Evolutionary conservation across 2,888 invertebrate species (phyloP).

Genomic region (Saturnia pavonia): DNA sequence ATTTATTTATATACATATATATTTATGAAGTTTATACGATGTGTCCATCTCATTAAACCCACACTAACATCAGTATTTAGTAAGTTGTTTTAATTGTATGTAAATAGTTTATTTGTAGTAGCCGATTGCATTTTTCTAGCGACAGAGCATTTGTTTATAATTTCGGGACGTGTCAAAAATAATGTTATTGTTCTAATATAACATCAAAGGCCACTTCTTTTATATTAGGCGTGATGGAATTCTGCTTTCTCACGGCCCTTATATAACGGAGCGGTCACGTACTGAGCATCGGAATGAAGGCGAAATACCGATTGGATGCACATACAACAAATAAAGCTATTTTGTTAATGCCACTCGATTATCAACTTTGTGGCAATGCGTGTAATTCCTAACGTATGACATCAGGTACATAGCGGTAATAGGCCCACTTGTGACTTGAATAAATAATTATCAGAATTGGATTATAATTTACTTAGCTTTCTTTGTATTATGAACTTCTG

Average conservation of each 20-base stretch:
- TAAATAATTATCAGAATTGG: conserved; percentile 41
- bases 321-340: conserved; percentile 24
- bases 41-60: not conserved
- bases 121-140: not conserved
- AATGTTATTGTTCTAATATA: conserved; percentile 21
- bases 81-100: not conserved
- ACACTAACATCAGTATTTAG: not conserved
- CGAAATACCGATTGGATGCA: conserved; percentile 53
- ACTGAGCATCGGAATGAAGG: conserved; percentile 55
- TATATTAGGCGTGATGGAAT: conserved; percentile 50
- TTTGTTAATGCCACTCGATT: conserved; percentile 19
- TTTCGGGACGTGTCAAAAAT: conserved; percentile 1
- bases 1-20: too few species aligned
- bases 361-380: not conserved
- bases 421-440: conserved; percentile 42
- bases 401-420: conserved; percentile 25
- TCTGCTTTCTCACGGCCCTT: conserved; percentile 70
- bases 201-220: conserved; percentile 44
- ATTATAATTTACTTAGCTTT: conserved; percentile 38
- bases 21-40: not conserved
- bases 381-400: conserved; percentile 1
- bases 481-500: conserved; percentile 39
- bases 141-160: not conserved
- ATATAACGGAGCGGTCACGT: conserved; percentile 50
- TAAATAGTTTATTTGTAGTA: not conserved